A percentile compares a stretch with the other conserved stretches of the same genome.
These are phyloP conservation scores for Sturnus vulgaris DNA, from an alignment of 2,113 vertebrate genomes.

Conservation along the genomic window DNA sequence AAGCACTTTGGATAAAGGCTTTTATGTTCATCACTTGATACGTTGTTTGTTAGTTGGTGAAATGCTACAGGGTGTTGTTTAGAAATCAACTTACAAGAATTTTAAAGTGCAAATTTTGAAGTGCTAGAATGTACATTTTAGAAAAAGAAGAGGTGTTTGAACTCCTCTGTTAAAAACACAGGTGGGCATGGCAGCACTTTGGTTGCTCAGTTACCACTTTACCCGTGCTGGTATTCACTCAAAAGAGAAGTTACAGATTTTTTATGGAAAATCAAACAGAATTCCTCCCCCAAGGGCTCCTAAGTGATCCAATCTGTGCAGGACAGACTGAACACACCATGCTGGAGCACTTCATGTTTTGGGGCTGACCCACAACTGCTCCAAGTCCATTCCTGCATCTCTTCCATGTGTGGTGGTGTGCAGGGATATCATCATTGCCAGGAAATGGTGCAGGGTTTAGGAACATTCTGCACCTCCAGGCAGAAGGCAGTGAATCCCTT, in stretches of 20 bases:
- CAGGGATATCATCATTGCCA: background rate
- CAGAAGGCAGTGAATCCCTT: background rate
- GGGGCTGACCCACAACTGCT: fast-evolving
- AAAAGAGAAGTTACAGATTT: background rate
- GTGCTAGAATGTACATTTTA: background rate
- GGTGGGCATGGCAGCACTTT: background rate
- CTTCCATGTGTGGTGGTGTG: fast-evolving
- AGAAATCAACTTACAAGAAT: fast-evolving
- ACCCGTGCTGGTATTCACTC: background rate
- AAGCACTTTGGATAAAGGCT: background rate
- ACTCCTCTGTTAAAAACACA: background rate
- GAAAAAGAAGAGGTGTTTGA: background rate
- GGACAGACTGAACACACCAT: fast-evolving
- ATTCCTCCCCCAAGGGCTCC: background rate
- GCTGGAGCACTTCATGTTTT: fast-evolving
- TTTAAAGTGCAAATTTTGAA: background rate
- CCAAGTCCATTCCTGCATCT: fast-evolving
- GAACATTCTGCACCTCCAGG: fast-evolving
- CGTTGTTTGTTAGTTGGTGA: fast-evolving
- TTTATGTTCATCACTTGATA: fast-evolving
- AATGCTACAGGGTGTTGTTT: fast-evolving
- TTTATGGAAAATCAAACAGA: background rate
- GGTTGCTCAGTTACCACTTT: background rate
- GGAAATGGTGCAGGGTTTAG: background rate
- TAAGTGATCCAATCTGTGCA: background rate